Evolutionary conservation across 1,140 invertebrate genomes (phyloP), one percentile per base, ranked within the genome.

Genomic region (Tetramorium simillimum): DNA sequence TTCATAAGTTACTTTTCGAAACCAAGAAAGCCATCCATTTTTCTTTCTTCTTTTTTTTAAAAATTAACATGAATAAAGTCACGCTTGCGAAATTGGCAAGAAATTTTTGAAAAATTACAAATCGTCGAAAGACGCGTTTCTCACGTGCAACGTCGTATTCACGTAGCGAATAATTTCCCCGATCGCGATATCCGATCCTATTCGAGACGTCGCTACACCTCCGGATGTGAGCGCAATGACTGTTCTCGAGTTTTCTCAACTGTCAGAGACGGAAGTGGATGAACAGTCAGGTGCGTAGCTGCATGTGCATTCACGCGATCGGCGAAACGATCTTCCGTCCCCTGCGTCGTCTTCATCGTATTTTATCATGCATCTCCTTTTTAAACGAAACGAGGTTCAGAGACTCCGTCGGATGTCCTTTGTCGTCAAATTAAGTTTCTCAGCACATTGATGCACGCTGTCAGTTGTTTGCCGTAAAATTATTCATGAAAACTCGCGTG

Each of bases 231-330:
- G 56, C 80, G 80, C 69, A 60, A 84, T 82, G 80, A 73, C 51
- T 73, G 53, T 82, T 82, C 37, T 58, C 67, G 24, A 16, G 37
- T 84, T 85, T 88, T 60, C 78, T 70, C 78, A 49, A 62, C 72
- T 73, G 53, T 60, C 75, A n/a, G 14, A 88, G 77, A 65, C 88
- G 87, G 88, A 89, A 89, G 62, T 75, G 62, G 33, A 80, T 56
- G 77, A 40, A 46, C 80, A 63, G n/a, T 53, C 58, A 78, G 58
- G 49, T 78, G 82, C 70, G 37, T 51, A 67, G 60, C 33, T 53
- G 28, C 60, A 58, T 85, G 49, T 33, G 21, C 73, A 18, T 85
- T 81, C 73, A 56, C 63, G 63, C 63, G 63, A 69, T 67, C 85
- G n/a, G 40, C 51, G n/a, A 33, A 63, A 1, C 58, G 58, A 77